Percentiles rank a stretch among this genome's conserved stretches.
Evolutionary conservation across 2,797 vertebrate genomes (phyloP).

Genomic region (Petrocephalus sullivani): DNA sequence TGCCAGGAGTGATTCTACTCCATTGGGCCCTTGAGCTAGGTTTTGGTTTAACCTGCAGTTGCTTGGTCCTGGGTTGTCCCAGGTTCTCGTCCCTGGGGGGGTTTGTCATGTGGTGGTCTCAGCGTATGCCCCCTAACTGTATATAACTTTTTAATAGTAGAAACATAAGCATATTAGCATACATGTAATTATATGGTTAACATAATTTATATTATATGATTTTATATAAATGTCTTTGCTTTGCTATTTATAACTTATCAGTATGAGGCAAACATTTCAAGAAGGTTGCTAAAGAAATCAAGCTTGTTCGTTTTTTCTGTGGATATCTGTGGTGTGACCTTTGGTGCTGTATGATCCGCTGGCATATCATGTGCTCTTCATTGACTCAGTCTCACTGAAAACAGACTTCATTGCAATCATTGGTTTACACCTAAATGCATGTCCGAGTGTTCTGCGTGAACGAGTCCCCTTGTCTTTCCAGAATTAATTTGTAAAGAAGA

Average conservation of each 20-base stretch:
- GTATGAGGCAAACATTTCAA: neutral
- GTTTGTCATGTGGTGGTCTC: too few relatives aligned
- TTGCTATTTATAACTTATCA: neutral
- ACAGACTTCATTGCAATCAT: neutral
- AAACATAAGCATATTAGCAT: neutral
- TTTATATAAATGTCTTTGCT: neutral
- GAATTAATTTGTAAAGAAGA: slow-evolving; percentile 73
- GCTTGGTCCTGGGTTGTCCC: too few relatives aligned
- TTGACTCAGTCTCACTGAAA: neutral
- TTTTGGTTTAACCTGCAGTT: too few relatives aligned
- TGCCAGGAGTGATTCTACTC: too few relatives aligned
- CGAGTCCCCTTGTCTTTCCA: slow-evolving; percentile 50
- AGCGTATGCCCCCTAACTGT: too few relatives aligned
- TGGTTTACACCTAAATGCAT: neutral
- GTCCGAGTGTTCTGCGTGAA: neutral
- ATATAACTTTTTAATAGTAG: neutral
- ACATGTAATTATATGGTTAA: neutral
- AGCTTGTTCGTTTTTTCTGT: neutral
- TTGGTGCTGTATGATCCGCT: neutral
- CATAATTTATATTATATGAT: neutral
- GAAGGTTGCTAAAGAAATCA: neutral
- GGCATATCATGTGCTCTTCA: neutral
- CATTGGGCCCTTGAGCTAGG: too few relatives aligned
- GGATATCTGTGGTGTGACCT: neutral
- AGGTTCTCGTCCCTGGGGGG: too few relatives aligned